Conservation (phyloP, 2,888 invertebrate species). For the Nowickia ferox region DNA sequence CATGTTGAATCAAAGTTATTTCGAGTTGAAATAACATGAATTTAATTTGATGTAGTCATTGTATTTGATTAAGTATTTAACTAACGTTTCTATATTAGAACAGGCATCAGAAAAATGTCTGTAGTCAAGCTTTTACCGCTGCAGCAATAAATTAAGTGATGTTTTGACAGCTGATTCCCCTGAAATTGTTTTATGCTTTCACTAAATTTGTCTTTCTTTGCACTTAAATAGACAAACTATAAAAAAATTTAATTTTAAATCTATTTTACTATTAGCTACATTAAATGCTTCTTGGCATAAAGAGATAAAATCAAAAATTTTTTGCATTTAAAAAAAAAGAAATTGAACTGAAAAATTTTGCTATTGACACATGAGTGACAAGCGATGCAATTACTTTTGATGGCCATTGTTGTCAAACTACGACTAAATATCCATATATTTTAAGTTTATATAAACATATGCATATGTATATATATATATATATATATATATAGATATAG, state of each 20-base stretch:
- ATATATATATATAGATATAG: neutral
- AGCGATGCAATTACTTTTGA: conserved; percentile 60
- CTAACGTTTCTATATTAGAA: no score
- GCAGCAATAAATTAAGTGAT: no score
- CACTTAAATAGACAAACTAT: neutral
- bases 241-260: neutral
- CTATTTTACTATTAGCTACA: conserved; percentile 24
- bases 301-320: neutral
- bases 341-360: conserved; percentile 32
- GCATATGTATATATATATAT: neutral
- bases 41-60: no score
- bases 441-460: neutral
- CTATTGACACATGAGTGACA: conserved; percentile 67
- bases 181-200: neutral
- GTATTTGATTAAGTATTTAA: no score
- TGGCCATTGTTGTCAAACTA: conserved; percentile 49
- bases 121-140: no score
- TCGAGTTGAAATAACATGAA: no score
- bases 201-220: neutral
- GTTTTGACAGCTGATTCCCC: no score
- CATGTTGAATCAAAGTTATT: no score
- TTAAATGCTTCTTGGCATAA: neutral
- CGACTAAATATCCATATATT: conserved; percentile 24
- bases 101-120: no score
- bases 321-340: conserved; percentile 6